Percentiles rank a stretch among this genome's conserved stretches.
These are phyloP conservation scores for Diarsia dahlii DNA, from an alignment of 2,888 invertebrate genomes.

Conservation along the genomic window DNA sequence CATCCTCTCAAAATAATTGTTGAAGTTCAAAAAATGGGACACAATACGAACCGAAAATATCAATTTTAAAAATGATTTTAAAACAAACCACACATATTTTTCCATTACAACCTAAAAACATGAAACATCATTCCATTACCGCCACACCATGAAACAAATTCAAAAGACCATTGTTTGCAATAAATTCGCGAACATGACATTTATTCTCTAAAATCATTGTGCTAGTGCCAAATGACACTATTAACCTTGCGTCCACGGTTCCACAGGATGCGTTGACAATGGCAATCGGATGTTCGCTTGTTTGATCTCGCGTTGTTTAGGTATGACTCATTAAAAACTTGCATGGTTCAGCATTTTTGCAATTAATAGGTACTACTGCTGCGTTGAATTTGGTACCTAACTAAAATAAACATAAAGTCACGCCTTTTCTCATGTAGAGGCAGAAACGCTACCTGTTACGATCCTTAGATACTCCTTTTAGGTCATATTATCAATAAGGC, in stretches of 20 bases:
- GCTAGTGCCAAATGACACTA: slow-evolving; percentile 50
- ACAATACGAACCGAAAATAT: too few species aligned
- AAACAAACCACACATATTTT: too few species aligned
- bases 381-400: not conserved
- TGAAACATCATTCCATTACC: slow-evolving; percentile 24
- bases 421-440: too few species aligned
- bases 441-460: too few species aligned
- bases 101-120: slow-evolving; percentile 20
- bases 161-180: slow-evolving; percentile 54
- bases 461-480: too few species aligned
- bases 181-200: slow-evolving; percentile 52
- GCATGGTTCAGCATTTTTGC: slow-evolving; percentile 28
- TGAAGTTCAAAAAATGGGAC: too few species aligned
- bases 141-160: slow-evolving; percentile 37
- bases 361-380: not conserved
- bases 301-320: slow-evolving; percentile 53
- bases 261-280: slow-evolving; percentile 64
- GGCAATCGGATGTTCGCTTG: slow-evolving; percentile 63
- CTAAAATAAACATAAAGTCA: not conserved
- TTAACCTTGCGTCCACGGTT: slow-evolving; percentile 50
- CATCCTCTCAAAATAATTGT: too few species aligned
- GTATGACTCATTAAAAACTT: slow-evolving; percentile 56
- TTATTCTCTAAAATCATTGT: slow-evolving; percentile 57
- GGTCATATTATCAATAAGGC: not conserved
- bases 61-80: too few species aligned